phyloP scores from a whole-genome alignment of 2,888 invertebrate species.

The Buathra laborator region DNA sequence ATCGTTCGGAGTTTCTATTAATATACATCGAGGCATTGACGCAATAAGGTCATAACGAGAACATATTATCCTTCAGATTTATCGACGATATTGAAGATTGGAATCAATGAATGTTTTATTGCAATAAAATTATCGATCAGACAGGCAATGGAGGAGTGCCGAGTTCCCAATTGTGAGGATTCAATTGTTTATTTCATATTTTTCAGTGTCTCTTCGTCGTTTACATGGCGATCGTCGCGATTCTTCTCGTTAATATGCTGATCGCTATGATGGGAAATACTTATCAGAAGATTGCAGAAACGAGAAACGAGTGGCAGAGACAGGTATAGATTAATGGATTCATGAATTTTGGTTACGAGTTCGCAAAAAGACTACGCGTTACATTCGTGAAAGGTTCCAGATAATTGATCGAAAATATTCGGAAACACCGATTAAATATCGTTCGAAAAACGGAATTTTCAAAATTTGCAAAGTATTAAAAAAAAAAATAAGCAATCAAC shows the following conservation, averaged over 20 bases:
- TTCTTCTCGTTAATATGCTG: conserved; percentile 98
- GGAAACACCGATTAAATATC: too few species aligned
- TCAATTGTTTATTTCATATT: conserved; percentile 6
- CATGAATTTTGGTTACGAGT: too few species aligned
- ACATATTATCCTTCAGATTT: conserved; percentile 51
- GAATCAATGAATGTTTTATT: conserved; percentile 51
- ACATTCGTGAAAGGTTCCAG: too few species aligned
- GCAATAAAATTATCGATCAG: conserved; percentile 16
- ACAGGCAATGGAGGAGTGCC: conserved; percentile 20
- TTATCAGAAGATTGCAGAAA: conserved; percentile 98
- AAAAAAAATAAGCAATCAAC: too few species aligned
- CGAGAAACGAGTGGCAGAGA: conserved; percentile 98
- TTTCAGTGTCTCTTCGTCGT: conserved; percentile 94
- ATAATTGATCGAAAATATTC: too few species aligned
- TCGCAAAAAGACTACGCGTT: too few species aligned
- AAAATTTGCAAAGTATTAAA: too few species aligned
- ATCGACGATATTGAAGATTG: conserved; percentile 45
- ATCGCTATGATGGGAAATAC: conserved; percentile 99
- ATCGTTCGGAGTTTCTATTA: conserved; percentile 22
- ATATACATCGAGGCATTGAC: conserved; percentile 31
- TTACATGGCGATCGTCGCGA: conserved; percentile 98
- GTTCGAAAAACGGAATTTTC: too few species aligned
- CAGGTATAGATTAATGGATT: conserved; percentile 86
- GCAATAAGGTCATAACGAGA: conserved; percentile 23
- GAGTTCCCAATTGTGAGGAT: conserved; percentile 22